Percentiles rank a stretch among this genome's conserved stretches.
phyloP scores from a whole-genome alignment of 1,140 invertebrate species.

The Stegodyphus mimosarum region DNA sequence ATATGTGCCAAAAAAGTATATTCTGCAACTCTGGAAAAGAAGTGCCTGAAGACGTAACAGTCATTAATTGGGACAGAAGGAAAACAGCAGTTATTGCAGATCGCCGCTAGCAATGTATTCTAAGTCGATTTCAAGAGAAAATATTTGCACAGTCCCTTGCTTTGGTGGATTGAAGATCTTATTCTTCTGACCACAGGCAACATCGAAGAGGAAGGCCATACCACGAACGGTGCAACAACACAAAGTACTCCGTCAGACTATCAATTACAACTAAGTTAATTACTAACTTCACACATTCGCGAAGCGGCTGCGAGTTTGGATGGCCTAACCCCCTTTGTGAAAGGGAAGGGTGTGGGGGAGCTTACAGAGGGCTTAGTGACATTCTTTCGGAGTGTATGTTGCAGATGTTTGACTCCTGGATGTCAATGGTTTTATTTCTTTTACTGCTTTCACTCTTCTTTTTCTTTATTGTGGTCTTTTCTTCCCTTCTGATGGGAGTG shows the following conservation, averaged over 20 bases:
- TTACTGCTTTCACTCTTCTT: constrained; percentile 1
- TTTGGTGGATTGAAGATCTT: background rate
- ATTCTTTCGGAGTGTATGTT: background rate
- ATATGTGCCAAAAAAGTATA: no score
- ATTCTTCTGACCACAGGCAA: background rate
- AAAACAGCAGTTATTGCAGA: no score
- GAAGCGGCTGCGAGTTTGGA: constrained; percentile 11
- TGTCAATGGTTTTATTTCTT: constrained; percentile 19
- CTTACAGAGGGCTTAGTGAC: background rate
- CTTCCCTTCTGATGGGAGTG: background rate
- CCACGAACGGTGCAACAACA: constrained; percentile 9
- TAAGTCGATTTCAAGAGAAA: background rate
- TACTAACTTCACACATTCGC: constrained; percentile 38
- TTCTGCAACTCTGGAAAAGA: no score
- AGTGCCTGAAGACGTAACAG: no score
- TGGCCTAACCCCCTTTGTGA: background rate
- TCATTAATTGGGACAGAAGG: no score
- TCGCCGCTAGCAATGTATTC: no score
- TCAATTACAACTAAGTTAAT: constrained; percentile 44
- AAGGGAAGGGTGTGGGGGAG: no score
- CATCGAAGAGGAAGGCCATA: background rate
- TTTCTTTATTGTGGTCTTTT: background rate
- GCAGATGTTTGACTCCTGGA: constrained; percentile 29
- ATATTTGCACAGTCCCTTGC: background rate
- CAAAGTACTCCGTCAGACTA: constrained; percentile 9